Evolutionary conservation across 2,113 vertebrate species (phyloP), one percentile per base, ranked within the genome.

Genomic region (Pterocles orientalis): DNA sequence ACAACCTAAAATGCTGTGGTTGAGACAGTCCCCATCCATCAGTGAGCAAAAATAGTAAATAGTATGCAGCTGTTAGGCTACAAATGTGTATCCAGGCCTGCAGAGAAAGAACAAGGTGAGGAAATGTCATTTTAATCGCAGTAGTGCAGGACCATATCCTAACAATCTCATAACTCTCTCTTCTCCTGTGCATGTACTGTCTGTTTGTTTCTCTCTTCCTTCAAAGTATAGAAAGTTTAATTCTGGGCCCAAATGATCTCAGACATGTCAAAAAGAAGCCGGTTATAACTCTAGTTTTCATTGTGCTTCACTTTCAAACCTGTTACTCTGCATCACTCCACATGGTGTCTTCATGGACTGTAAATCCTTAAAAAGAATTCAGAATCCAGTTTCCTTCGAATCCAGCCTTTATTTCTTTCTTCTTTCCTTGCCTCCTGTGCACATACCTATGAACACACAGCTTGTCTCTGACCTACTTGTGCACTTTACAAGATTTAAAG

Each of bases 341-440:
- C 93, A 60, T 66, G 97, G 92, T 94, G 94, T 97, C 86, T 95
- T 94, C 88, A 51, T 34, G 34, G 86, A 75, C 92, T 61, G 19
- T n/a, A 62, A 88, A 92, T 86, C 53, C 65, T 87, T 50, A 61
- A 39, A 81, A 86, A 24, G 20, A 81, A n/a, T 50, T 72, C n/a
- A 48, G 86, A 61, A 82, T 39, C 43, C 14, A 71, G 19, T 68
- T 93, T 54, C 45, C n/a, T 92, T 86, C 0, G 0, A 89, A 51
- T 75, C 25, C n/a, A 73, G 48, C 28, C 29, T 78, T 60, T 68
- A 26, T 78, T 60, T 68, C 34, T 10, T 88, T 68, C 39, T 51
- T 36, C 28, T 47, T 66, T 53, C 45, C 39, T 79, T 56, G 23
- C 78, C 20, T 56, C 62, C 61, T 24, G 5, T 45, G 28, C 26